phyloP scores from a whole-genome alignment of 2,888 invertebrate genomes.

The Labia minor region DNA sequence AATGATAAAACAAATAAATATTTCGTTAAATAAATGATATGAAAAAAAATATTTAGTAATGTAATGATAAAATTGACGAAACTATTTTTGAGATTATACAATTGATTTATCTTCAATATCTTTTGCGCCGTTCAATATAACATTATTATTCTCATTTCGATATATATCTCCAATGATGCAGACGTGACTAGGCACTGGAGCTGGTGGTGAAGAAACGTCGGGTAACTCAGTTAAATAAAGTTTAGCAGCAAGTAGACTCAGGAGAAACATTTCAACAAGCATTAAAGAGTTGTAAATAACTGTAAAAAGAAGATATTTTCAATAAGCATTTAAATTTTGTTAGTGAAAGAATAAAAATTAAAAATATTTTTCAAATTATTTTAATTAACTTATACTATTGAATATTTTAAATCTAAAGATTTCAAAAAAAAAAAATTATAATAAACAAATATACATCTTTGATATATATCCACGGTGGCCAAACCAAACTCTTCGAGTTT shows the following conservation, averaged over 20 bases:
- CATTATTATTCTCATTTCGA: not conserved
- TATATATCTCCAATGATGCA: constrained; percentile 18
- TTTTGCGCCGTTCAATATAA: not conserved
- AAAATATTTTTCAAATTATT: too few relatives aligned
- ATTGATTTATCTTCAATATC: not conserved
- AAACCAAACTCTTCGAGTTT: too few relatives aligned
- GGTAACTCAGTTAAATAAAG: constrained; percentile 45
- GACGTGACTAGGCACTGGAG: not conserved
- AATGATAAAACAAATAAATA: not conserved
- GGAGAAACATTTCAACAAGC: constrained; percentile 56
- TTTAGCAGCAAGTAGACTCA: constrained; percentile 50
- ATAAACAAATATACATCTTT: too few relatives aligned
- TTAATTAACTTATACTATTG: too few relatives aligned
- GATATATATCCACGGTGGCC: too few relatives aligned
- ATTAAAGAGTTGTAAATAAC: constrained; percentile 57
- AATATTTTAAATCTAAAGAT: too few relatives aligned
- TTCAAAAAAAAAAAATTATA: too few relatives aligned
- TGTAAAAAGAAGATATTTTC: constrained; percentile 39
- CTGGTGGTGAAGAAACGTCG: constrained; percentile 21
- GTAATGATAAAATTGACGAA: not conserved
- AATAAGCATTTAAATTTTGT: too few relatives aligned
- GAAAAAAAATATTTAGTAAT: not conserved
- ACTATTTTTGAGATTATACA: not conserved
- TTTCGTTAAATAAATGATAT: not conserved
- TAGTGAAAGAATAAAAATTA: too few relatives aligned